Percentiles rank a stretch among this genome's conserved stretches.
phyloP scores from a whole-genome alignment of 2,113 vertebrate species.

The Tetraodon nigroviridis region DNA sequence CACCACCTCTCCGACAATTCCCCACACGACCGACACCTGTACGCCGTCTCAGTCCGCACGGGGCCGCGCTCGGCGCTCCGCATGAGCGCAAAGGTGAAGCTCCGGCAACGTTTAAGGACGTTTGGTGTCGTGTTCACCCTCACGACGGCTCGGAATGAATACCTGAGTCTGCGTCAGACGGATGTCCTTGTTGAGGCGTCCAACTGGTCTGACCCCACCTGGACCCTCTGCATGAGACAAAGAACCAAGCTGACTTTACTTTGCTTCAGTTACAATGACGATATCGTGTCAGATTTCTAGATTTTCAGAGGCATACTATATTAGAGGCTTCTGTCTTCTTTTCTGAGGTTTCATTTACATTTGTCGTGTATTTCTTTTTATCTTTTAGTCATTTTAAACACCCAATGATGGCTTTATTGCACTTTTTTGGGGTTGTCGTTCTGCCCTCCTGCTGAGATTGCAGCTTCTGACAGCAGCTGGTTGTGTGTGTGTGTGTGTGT shows the following conservation, averaged over 20 bases:
- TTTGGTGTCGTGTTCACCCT: too few relatives aligned
- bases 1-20: conserved; percentile 72
- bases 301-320: too few relatives aligned
- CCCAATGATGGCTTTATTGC: too few relatives aligned
- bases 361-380: too few relatives aligned
- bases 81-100: conserved; percentile 76
- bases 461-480: too few relatives aligned
- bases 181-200: background rate
- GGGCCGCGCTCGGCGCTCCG: conserved; percentile 70
- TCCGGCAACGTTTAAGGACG: background rate
- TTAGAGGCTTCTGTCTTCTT: too few relatives aligned
- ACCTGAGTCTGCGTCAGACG: conserved; percentile 17
- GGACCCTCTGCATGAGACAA: background rate
- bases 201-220: conserved; percentile 10
- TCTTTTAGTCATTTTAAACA: too few relatives aligned
- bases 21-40: conserved; percentile 57
- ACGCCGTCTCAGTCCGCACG: conserved; percentile 76
- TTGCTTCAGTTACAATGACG: too few relatives aligned
- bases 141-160: background rate
- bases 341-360: too few relatives aligned
- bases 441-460: too few relatives aligned
- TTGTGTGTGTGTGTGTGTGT: background rate
- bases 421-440: too few relatives aligned
- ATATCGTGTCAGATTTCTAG: too few relatives aligned
- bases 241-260: background rate